Evolutionary conservation across 1,140 invertebrate genomes (phyloP).

Genomic region (Bombyx mandarina): DNA sequence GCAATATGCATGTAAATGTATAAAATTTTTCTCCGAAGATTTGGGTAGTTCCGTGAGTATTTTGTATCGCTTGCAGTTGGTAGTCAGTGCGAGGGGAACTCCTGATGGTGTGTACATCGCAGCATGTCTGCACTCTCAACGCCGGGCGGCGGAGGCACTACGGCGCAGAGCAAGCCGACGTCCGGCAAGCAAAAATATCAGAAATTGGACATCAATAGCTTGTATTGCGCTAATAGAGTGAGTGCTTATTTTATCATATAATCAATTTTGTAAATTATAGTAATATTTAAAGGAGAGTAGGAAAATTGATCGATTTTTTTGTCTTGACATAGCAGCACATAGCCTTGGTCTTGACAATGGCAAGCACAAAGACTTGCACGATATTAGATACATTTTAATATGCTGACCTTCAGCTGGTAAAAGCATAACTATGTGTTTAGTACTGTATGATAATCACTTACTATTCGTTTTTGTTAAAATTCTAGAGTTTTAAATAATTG

Average conservation of each 20-base stretch:
- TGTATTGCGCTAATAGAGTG: slow-evolving; percentile 90
- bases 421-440: too few relatives aligned
- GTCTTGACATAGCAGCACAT: too few relatives aligned
- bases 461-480: too few relatives aligned
- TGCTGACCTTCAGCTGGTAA: too few relatives aligned
- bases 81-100: slow-evolving; percentile 66
- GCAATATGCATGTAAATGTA: background rate
- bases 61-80: slow-evolving; percentile 56
- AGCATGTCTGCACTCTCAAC: slow-evolving; percentile 73
- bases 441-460: too few relatives aligned
- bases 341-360: too few relatives aligned
- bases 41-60: slow-evolving; percentile 11
- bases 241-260: slow-evolving; percentile 47
- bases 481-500: too few relatives aligned
- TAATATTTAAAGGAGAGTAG: too few relatives aligned
- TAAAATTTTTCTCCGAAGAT: background rate
- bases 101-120: slow-evolving; percentile 72
- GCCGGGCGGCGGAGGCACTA: slow-evolving; percentile 71
- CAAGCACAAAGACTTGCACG: too few relatives aligned
- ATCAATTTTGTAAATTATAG: too few relatives aligned
- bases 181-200: slow-evolving; percentile 90
- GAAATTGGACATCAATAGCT: slow-evolving; percentile 96
- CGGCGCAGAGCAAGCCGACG: slow-evolving; percentile 68
- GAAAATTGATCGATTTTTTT: too few relatives aligned
- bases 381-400: too few relatives aligned